Evolutionary conservation across 1,140 invertebrate species (phyloP), one percentile per base, ranked within the genome.

Genomic region (Eupristina koningsbergeri): DNA sequence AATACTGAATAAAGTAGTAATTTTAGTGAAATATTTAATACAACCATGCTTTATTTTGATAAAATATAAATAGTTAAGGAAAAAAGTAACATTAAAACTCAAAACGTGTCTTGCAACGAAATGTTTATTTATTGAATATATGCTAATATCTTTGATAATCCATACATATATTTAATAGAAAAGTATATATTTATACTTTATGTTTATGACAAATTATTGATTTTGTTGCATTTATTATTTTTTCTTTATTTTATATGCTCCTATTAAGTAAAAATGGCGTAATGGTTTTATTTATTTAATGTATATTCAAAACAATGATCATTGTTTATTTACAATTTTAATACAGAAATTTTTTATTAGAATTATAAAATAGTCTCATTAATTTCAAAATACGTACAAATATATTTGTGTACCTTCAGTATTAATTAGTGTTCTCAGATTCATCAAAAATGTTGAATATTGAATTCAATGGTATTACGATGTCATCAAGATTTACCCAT

Each of bases 391-490:
- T 36, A 73, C 67, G 31, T 69, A 58, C 22, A 39, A 73, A 63
- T 64, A 39, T 19, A 45, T 36, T 36, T 11, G 34, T 74, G 84
- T 91, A 91, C 91, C 91, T 91, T 88, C 90, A 90, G 85, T 86
- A 75, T 87, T 91, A 86, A 79, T 85, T 77, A 88, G 86, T 74
- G 74, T 84, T 88, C 89, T 89, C 76, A 87, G 86, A 85, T 26
- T 90, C 89, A 79, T 89, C 88, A 83, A 87, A 79, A 87, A 88
- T 87, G 78, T 86, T 86, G 80, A 85, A 81, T 86, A 88, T 89
- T 83, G 88, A 89, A 86, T 90, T 90, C 89, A 91, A 90, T 73
- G 90, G 89, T 87, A 91, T 90, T 85, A 89, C 86, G 86, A 84
- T 89, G 85, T 91, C 91, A 86, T 91, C 90, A 75, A 89, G 84